A percentile compares a stretch with the other conserved stretches of the same genome.
Evolutionary conservation across 2,888 invertebrate genomes (phyloP).

Genomic region (Melanostoma mellinum): DNA sequence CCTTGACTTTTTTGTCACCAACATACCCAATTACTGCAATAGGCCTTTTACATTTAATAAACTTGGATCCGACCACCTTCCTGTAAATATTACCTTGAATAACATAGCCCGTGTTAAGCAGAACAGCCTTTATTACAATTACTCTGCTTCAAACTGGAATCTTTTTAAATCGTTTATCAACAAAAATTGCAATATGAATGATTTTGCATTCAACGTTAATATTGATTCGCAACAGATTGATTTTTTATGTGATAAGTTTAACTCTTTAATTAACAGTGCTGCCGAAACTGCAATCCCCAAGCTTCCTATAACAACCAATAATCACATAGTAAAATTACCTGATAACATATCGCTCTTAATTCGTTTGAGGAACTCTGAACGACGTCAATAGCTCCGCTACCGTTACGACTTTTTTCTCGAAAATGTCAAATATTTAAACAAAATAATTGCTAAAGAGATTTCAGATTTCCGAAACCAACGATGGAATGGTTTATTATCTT

Average conservation of each 20-base stretch:
- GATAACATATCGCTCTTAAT: background rate
- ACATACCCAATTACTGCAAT: background rate
- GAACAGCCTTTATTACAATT: background rate
- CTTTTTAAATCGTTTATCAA: background rate
- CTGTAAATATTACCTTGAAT: too few relatives aligned
- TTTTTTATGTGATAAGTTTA: background rate
- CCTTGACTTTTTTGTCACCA: background rate
- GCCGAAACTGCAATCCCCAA: background rate
- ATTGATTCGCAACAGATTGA: background rate
- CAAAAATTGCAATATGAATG: background rate
- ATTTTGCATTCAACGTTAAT: background rate
- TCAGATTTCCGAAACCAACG: too few relatives aligned
- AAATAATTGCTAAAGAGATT: conserved; percentile 15
- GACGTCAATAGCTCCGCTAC: background rate
- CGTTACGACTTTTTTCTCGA: background rate
- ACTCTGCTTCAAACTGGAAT: conserved; percentile 7
- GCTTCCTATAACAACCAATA: background rate
- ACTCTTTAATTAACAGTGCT: background rate
- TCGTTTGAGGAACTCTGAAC: background rate
- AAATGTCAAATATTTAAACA: too few relatives aligned
- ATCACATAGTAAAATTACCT: background rate
- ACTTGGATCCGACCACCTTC: too few relatives aligned
- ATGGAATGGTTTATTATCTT: too few relatives aligned
- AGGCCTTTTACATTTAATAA: too few relatives aligned
- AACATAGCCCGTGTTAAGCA: background rate